Evolutionary conservation across 2,797 vertebrate genomes (phyloP), one percentile per base, ranked within the genome.

Genomic region (Menidia menidia): DNA sequence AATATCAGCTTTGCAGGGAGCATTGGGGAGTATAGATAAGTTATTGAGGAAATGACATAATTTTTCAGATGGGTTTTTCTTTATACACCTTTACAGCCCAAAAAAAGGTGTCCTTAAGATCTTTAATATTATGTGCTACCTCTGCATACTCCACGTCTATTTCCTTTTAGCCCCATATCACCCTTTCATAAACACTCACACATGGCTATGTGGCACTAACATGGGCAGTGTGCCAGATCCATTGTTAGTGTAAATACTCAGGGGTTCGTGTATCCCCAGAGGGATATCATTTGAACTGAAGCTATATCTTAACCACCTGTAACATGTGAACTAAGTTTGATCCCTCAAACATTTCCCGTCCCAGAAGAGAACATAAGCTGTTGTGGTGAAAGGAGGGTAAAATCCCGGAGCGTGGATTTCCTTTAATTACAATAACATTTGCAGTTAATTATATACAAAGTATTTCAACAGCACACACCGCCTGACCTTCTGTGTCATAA

Each of bases 291-390:
- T 86, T 84, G 78, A 86, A 87, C 70, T 84, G 84, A 59, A 19
- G 77, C 84, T 85, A 77, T 86, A 90, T 87, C 83, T 87, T 82
- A 87, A 84, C 75, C 84, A 91, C 91, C 88, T 91, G 91, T 89
- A 87, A 83, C 73, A 78, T 77, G 77, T 86, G 79, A 91, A 88
- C 89, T 89, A 81, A 87, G 84, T 86, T 88, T 89, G 88, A 82
- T 85, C 87, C 89, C 84, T 64, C 31, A 47, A 69, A 80, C 77
- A 64, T 84, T 87, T 88, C 87, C 85, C 82, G 75, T 77, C 88
- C 85, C 90, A 80, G 66, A 71, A 81, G 88, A 81, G 73, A 87
- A 83, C 81, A 73, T 68, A 58, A 73, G 71, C 57, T 78, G 68
- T 76, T 42, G 64, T 72, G 70, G 67, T 75, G 74, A 85, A 81